phyloP scores from a whole-genome alignment of 2,113 vertebrate genomes.

The Rhynchomys soricoides region DNA sequence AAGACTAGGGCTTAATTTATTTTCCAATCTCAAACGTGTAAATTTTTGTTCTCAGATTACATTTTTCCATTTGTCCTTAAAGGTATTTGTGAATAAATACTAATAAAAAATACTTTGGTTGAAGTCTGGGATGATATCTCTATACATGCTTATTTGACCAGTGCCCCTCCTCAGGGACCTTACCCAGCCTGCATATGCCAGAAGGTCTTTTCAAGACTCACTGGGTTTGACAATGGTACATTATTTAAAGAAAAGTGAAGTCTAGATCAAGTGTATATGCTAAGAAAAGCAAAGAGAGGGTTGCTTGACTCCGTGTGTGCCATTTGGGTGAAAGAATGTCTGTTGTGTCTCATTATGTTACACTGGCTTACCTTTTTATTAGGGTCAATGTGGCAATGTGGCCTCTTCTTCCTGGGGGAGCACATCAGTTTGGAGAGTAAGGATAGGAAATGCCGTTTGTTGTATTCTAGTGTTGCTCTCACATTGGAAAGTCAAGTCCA shows the following conservation, averaged over 20 bases:
- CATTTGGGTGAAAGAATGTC: background rate
- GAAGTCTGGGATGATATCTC: background rate
- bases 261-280: background rate
- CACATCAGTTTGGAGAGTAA: background rate
- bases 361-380: accelerated
- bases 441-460: background rate
- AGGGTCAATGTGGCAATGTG: background rate
- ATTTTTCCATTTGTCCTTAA: background rate
- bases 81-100: background rate
- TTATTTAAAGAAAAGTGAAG: background rate
- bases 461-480: background rate
- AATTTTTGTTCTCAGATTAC: constrained; percentile 10
- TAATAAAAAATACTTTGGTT: background rate
- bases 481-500: background rate
- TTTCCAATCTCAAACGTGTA: constrained; percentile 34
- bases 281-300: background rate
- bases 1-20: constrained; percentile 66
- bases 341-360: background rate
- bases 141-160: background rate
- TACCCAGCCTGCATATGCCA: accelerated
- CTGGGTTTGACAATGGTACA: background rate
- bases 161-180: accelerated
- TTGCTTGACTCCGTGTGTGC: accelerated
- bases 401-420: background rate
- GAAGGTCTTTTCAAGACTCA: background rate